Conservation (phyloP, 1,140 invertebrate species). For the Elysia chlorotica region DNA sequence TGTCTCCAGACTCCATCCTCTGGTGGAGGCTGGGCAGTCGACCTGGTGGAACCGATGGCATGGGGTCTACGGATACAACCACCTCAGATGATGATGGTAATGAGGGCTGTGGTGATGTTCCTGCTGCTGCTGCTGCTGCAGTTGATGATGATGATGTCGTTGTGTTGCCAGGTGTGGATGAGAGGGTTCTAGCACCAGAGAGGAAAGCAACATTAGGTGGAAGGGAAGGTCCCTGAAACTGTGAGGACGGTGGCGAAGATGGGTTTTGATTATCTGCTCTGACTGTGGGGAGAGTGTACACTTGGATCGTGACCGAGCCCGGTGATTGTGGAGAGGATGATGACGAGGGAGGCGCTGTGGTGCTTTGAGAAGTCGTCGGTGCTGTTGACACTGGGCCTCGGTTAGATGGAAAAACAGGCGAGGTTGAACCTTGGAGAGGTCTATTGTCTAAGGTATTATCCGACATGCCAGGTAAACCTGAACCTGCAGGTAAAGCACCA, state of each 20-base stretch:
- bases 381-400: background rate
- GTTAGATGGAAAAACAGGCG: background rate
- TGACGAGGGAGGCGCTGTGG: background rate
- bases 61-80: background rate
- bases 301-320: background rate
- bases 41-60: background rate
- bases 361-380: background rate
- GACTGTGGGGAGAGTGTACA: background rate
- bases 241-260: background rate
- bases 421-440: conserved; percentile 33
- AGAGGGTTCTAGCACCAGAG: background rate
- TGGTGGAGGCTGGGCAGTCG: conserved; percentile 6
- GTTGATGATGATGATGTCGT: background rate
- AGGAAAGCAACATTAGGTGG: background rate
- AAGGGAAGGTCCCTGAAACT: background rate
- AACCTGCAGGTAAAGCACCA: background rate
- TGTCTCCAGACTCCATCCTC: conserved; percentile 11
- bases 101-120: background rate
- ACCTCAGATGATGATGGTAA: background rate
- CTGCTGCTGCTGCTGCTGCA: background rate
- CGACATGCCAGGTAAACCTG: background rate
- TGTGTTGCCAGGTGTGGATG: background rate
- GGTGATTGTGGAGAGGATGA: background rate
- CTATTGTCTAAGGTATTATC: conserved; percentile 29
- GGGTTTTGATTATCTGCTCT: too few relatives aligned